phyloP scores from a whole-genome alignment of 2,888 invertebrate genomes.

The Pyrrhosoma nymphula region DNA sequence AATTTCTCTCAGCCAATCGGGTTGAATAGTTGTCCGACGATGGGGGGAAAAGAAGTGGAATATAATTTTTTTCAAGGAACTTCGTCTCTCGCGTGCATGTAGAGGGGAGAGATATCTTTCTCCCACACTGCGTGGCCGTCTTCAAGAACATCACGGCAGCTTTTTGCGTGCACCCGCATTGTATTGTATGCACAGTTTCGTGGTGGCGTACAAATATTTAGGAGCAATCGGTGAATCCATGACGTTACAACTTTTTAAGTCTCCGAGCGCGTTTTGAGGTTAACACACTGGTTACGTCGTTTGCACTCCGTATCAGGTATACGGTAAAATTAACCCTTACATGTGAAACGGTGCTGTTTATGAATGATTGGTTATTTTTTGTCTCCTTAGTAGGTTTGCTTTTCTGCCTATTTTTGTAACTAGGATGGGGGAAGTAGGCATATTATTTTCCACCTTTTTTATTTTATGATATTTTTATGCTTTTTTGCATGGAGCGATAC shows the following conservation, averaged over 20 bases:
- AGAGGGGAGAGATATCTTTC: background rate
- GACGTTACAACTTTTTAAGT: background rate
- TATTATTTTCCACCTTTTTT: no score
- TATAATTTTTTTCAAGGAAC: background rate
- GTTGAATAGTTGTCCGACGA: background rate
- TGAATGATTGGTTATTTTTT: background rate
- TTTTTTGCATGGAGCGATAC: no score
- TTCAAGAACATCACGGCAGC: background rate
- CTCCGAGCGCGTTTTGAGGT: background rate
- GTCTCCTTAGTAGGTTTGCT: background rate
- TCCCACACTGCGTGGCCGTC: background rate
- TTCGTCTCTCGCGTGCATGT: background rate
- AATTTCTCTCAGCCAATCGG: conserved; percentile 16
- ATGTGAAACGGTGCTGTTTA: background rate
- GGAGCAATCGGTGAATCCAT: background rate
- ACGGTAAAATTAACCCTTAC: background rate
- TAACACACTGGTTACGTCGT: background rate
- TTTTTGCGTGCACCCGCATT: background rate
- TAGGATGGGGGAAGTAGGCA: no score
- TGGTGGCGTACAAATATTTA: background rate
- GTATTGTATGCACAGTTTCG: background rate
- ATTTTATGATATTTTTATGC: no score
- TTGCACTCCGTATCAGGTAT: background rate
- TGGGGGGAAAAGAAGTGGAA: conserved; percentile 38
- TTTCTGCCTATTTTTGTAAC: background rate